phyloP scores from a whole-genome alignment of 2,113 vertebrate species.

The Cheilinus undulatus region DNA sequence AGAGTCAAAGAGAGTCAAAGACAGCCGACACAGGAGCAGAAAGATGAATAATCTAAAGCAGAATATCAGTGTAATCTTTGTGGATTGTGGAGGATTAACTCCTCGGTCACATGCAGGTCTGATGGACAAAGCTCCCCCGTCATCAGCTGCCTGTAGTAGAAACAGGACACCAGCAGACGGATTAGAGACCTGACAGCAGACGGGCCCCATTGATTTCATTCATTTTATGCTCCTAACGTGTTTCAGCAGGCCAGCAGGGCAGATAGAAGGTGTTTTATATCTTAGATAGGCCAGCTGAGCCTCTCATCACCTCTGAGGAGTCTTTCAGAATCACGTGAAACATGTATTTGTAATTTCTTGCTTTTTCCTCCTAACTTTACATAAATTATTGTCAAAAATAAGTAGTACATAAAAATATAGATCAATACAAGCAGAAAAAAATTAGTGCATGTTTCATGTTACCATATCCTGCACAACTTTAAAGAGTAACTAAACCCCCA shows the following conservation, averaged over 20 bases:
- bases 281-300: conserved; percentile 41
- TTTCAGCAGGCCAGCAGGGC: conserved; percentile 32
- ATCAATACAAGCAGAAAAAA: too few species aligned
- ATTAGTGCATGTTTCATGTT: too few species aligned
- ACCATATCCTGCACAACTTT: too few species aligned
- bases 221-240: conserved; percentile 27
- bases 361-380: too few species aligned
- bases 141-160: conserved; percentile 65
- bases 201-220: conserved; percentile 47
- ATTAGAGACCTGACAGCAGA: conserved; percentile 64
- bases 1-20: conserved; percentile 14
- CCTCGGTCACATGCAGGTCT: conserved; percentile 53
- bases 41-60: conserved; percentile 39
- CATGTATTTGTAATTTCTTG: too few species aligned
- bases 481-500: too few species aligned
- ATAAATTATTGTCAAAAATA: too few species aligned
- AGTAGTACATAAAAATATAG: too few species aligned
- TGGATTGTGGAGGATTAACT: conserved; percentile 73
- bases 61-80: conserved; percentile 62
- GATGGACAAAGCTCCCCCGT: conserved; percentile 61
- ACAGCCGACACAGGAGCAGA: background rate
- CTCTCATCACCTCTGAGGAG: background rate
- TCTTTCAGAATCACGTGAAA: too few species aligned
- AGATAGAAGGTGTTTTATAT: background rate
- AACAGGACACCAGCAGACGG: conserved; percentile 64